Evolutionary conservation across 2,113 vertebrate species (phyloP).

Genomic region (Pycnonotus jocosus): DNA sequence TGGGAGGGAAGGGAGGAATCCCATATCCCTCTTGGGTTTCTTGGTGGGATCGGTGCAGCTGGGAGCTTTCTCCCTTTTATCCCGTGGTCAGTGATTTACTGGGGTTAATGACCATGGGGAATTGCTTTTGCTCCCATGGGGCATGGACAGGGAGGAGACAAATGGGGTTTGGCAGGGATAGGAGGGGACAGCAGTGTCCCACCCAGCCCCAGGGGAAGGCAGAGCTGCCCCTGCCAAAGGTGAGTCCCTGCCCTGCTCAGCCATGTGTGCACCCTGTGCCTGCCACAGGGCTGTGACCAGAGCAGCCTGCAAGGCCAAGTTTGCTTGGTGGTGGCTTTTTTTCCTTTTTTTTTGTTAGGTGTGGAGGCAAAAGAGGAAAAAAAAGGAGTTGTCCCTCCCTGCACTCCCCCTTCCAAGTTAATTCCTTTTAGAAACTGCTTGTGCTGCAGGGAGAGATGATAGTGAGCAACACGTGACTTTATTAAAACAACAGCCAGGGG

Average conservation of each 20-base stretch:
- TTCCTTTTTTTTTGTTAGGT: neutral
- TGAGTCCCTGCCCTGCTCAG: neutral
- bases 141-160: neutral
- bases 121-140: accelerated
- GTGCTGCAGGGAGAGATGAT: slow-evolving; percentile 7
- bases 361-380: neutral
- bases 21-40: neutral
- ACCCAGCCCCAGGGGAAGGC: neutral
- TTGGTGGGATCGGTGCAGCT: accelerated
- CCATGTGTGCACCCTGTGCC: neutral
- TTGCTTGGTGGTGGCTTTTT: neutral
- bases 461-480: neutral
- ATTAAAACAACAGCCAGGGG: slow-evolving; percentile 46
- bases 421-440: slow-evolving; percentile 11
- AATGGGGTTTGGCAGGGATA: neutral
- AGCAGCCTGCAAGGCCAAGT: neutral
- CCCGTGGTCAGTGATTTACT: accelerated
- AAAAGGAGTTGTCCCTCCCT: neutral
- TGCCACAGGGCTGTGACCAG: neutral
- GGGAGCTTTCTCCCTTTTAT: neutral
- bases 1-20: neutral
- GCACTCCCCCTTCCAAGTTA: neutral
- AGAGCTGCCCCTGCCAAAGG: neutral
- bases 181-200: neutral
- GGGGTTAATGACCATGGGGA: neutral